phyloP scores from a whole-genome alignment of 2,888 invertebrate genomes.

The Prostheceraeus crozeri region DNA sequence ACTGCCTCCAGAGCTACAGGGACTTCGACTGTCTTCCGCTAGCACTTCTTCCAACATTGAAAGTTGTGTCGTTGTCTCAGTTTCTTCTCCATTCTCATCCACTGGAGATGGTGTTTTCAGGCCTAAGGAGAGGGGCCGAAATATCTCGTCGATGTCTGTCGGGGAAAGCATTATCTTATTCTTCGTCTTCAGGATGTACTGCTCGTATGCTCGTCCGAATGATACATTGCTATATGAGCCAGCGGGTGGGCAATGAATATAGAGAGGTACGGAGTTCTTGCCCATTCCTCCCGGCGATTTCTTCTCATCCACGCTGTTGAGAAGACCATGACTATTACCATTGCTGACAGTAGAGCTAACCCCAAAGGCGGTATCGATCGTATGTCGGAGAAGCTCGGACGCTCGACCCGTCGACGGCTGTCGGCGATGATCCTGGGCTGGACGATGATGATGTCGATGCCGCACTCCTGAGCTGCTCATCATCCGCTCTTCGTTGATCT shows the following conservation, averaged over 20 bases:
- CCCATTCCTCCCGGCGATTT: neutral
- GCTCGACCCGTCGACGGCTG: neutral
- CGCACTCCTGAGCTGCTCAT: too few relatives aligned
- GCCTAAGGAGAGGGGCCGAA: constrained; percentile 9
- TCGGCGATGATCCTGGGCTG: neutral
- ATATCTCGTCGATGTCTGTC: constrained; percentile 28
- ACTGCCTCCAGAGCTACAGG: constrained; percentile 24
- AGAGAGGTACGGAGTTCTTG: constrained; percentile 12
- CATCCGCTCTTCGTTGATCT: constrained; percentile 27
- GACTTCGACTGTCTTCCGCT: too few relatives aligned
- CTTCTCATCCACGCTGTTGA: neutral
- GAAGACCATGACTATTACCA: neutral
- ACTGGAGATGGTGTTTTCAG: neutral
- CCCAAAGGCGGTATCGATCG: neutral
- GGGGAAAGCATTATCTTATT: constrained; percentile 15
- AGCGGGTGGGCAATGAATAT: constrained; percentile 14
- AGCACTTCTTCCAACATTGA: too few relatives aligned
- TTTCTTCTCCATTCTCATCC: neutral
- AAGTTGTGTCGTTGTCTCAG: too few relatives aligned
- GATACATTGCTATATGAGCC: constrained; percentile 16
- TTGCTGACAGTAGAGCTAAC: neutral
- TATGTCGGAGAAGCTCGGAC: neutral
- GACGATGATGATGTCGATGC: too few relatives aligned
- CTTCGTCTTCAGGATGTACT: constrained; percentile 27
- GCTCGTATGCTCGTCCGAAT: constrained; percentile 25